Evolutionary conservation across 1,140 invertebrate species (phyloP), one percentile per base, ranked within the genome.

Genomic region (Chelonus insularis): DNA sequence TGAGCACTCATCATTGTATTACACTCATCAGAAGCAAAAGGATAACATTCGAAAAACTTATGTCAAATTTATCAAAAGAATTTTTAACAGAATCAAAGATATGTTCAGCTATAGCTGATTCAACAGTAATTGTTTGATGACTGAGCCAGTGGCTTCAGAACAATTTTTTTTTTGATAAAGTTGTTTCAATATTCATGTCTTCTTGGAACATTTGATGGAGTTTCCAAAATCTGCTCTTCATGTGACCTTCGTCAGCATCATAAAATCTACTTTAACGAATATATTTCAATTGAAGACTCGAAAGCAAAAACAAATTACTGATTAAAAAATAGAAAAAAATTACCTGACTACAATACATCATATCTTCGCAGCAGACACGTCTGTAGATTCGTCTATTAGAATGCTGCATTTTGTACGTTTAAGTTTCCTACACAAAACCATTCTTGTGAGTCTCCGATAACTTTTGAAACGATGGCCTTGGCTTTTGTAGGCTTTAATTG

Each of bases 21-120:
- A 41, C 70, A 72, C 0, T 74, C 74, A 67, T 81, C 78, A 2
- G 70, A 73, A 23, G 52, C 77, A 65, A 79, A 81, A 5, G 74
- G 55, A 77, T 72, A 1, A 78, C 57, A 68, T 81, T 79, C 7
- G 68, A 50, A 9, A 71, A 47, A 5, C 73, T 70, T 18, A 79
- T 70, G 6, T 66, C 48, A 18, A 62, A 14, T 5, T 66, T 55
- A 23, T 69, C n/a, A 39, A 80, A 70, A 9, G 56, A 57, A 20
- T 56, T 56, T 6, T 47, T 63, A 2, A 69, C 50, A 39, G 43
- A 47, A n/a, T 61, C 3, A 45, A 59, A 68, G 11, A 68, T 51
- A 36, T 54, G 45, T 47, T 51, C 57, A 32, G 54, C 67, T 11
- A 64, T 68, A 14, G 67, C 69, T 20, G 57, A 54, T 56, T 61